These are phyloP conservation scores for Apis cerana DNA, from an alignment of 1,140 invertebrate species.

Conservation along the genomic window DNA sequence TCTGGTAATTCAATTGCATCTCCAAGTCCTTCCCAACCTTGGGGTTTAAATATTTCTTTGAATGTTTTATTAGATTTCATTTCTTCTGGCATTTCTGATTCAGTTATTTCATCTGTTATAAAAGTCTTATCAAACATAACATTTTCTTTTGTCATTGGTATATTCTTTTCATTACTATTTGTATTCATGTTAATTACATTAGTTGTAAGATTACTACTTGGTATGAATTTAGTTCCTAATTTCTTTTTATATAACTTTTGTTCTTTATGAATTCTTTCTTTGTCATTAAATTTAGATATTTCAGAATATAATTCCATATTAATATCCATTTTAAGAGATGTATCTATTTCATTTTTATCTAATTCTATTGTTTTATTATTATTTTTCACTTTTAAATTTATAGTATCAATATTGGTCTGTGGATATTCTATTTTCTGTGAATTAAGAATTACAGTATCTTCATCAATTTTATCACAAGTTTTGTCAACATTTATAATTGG, in stretches of 20 bases:
- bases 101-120: constrained; percentile 52
- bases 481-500: not conserved
- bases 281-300: not conserved
- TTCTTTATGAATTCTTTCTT: not conserved
- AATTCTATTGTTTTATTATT: not conserved
- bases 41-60: constrained; percentile 75
- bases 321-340: not conserved
- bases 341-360: not conserved
- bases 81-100: constrained; percentile 75
- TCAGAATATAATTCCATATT: not conserved
- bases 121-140: not conserved
- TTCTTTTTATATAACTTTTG: constrained; percentile 63
- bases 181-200: constrained; percentile 43
- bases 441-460: constrained; percentile 21
- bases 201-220: not conserved
- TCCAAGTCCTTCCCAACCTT: constrained; percentile 75
- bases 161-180: constrained; percentile 34
- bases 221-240: constrained; percentile 54
- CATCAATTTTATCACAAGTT: constrained; percentile 14
- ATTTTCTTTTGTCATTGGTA: constrained; percentile 24
- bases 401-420: not conserved
- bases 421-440: not conserved
- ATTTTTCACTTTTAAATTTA: not conserved
- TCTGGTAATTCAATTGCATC: constrained; percentile 70
- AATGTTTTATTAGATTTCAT: constrained; percentile 78